Conservation (phyloP, 2,113 vertebrate genomes). For the Aspiorhynchus laticeps region DNA sequence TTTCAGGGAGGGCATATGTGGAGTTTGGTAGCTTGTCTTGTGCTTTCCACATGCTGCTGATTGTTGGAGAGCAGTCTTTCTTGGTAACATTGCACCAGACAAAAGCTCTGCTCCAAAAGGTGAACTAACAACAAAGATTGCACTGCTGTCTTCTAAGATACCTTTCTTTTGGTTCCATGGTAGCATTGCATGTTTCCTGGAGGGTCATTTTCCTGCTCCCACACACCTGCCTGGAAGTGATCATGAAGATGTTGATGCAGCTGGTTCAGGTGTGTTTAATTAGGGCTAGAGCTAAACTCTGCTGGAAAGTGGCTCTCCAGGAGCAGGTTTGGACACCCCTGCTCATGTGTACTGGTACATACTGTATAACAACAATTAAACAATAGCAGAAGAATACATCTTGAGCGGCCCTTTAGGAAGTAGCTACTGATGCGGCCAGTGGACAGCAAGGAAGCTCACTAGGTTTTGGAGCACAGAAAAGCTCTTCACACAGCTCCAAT, state of each 20-base stretch:
- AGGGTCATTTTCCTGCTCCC: background rate
- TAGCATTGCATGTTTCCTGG: background rate
- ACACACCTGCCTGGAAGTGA: background rate
- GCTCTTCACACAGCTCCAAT: background rate
- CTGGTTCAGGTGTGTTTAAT: background rate
- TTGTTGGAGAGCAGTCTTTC: background rate
- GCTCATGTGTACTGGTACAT: background rate
- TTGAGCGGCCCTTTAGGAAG: background rate
- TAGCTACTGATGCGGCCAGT: background rate
- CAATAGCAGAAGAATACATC: background rate
- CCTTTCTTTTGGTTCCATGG: background rate
- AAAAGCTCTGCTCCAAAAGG: background rate
- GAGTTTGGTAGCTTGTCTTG: conserved; percentile 2
- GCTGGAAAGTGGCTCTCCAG: background rate
- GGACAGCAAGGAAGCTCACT: background rate
- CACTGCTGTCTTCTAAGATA: background rate
- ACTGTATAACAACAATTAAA: background rate
- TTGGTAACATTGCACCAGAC: background rate
- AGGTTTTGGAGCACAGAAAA: background rate
- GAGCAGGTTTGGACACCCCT: background rate
- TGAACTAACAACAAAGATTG: background rate
- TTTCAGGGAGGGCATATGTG: conserved; percentile 1
- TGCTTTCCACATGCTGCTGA: conserved; percentile 6
- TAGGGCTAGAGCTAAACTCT: background rate
- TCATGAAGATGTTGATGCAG: background rate